Percentiles rank a stretch among this genome's conserved stretches.
Conservation (phyloP, 2,113 vertebrate genomes). For the Porphyrio hochstetteri region DNA sequence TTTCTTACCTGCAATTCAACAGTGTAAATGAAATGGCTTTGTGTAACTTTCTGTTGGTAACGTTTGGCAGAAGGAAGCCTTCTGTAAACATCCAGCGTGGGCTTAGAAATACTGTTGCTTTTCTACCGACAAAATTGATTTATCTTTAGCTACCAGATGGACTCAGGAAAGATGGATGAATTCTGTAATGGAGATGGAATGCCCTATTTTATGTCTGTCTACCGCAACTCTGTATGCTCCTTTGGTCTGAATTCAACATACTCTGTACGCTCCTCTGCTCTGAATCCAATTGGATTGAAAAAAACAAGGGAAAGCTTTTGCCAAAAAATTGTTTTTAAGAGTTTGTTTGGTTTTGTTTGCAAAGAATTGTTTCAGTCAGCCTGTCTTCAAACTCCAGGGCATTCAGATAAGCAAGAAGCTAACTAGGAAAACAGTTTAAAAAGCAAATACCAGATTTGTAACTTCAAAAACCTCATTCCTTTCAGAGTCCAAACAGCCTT, state of each 20-base stretch:
- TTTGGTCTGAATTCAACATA: not conserved
- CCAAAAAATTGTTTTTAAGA: not conserved
- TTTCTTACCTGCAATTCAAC: not conserved
- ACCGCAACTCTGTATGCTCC: not conserved
- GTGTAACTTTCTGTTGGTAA: not conserved
- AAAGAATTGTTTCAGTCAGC: not conserved
- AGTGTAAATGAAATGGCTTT: conserved; percentile 5
- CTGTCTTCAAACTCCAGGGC: not conserved
- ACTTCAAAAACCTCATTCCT: not conserved
- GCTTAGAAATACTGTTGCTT: conserved; percentile 21
- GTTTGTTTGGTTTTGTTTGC: not conserved
- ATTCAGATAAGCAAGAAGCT: not conserved
- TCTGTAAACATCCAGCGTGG: not conserved
- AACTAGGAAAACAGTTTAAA: not conserved
- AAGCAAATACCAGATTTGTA: not conserved
- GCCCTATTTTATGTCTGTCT: not conserved
- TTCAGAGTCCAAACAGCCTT: not conserved
- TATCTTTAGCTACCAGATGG: not conserved
- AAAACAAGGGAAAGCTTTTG: not conserved
- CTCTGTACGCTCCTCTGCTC: not conserved
- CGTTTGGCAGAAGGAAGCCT: not conserved
- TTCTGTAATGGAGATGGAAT: conserved; percentile 23
- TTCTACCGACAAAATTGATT: conserved; percentile 14
- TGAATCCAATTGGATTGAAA: not conserved
- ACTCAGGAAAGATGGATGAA: conserved; percentile 1